phyloP scores from a whole-genome alignment of 2,113 vertebrate genomes.

The Oreochromis spilurus region DNA sequence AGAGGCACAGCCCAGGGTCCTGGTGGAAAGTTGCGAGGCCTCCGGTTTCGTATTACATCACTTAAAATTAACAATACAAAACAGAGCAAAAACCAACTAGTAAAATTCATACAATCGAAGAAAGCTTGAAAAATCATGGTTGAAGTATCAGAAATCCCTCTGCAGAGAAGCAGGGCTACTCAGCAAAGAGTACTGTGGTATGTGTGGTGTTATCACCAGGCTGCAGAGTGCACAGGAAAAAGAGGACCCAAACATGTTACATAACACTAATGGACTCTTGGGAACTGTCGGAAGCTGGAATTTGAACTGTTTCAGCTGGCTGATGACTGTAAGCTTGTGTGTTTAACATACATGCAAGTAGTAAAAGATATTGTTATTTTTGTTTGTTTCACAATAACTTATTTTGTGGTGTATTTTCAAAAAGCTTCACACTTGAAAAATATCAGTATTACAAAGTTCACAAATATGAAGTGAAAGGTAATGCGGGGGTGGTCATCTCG shows the following conservation, averaged over 20 bases:
- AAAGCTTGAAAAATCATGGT: neutral
- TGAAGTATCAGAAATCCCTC: neutral
- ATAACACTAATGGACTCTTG: neutral
- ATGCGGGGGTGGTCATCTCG: neutral
- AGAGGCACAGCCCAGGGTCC: neutral
- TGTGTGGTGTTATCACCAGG: neutral
- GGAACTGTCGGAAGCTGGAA: neutral
- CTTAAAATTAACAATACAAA: neutral
- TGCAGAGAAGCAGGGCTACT: neutral
- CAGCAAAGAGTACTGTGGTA: neutral
- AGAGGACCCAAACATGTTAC: neutral
- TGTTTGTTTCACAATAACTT: neutral
- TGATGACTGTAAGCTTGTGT: fast-evolving
- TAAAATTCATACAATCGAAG: neutral
- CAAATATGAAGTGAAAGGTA: neutral
- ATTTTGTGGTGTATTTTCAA: neutral
- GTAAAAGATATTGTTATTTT: neutral
- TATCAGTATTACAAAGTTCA: neutral
- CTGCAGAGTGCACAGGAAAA: neutral
- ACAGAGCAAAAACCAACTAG: neutral
- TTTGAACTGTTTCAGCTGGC: neutral
- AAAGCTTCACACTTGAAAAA: neutral
- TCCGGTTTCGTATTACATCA: neutral
- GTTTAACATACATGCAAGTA: neutral
- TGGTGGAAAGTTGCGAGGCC: neutral